phyloP scores from a whole-genome alignment of 2,888 invertebrate genomes.

The Adela reaumurella region DNA sequence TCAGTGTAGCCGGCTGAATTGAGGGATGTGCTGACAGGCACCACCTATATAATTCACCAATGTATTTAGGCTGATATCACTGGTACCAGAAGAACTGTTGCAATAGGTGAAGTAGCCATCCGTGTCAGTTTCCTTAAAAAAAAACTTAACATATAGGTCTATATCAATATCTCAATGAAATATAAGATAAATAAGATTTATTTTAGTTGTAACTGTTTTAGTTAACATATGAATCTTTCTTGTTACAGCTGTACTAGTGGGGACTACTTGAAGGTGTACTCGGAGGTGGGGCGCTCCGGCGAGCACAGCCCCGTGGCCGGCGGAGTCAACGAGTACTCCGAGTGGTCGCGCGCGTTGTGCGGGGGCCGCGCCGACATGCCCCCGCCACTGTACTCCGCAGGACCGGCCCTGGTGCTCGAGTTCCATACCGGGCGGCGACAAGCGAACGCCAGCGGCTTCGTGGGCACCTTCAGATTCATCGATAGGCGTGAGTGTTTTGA shows the following conservation, averaged over 20 bases:
- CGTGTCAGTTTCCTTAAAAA: no score
- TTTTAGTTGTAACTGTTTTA: no score
- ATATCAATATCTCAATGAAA: no score
- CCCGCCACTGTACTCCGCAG: conserved; percentile 71
- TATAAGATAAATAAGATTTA: no score
- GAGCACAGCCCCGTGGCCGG: conserved; percentile 55
- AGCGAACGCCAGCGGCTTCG: conserved; percentile 63
- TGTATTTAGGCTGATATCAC: no score
- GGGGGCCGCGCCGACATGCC: conserved; percentile 67
- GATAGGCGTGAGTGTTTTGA: conserved; percentile 62
- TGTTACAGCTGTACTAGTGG: conserved; percentile 69
- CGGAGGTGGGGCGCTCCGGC: conserved; percentile 65
- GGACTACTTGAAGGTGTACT: conserved; percentile 75
- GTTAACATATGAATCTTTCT: no score
- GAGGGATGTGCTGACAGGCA: no score
- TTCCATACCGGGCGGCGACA: conserved; percentile 61
- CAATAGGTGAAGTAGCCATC: no score
- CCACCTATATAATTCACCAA: no score
- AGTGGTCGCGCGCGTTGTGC: conserved; percentile 71
- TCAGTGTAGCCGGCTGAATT: no score
- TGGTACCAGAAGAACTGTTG: no score
- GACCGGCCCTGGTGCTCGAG: conserved; percentile 69
- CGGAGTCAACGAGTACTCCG: conserved; percentile 71
- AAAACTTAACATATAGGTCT: no score
- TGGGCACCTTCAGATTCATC: conserved; percentile 73